These are phyloP conservation scores for Synergus gifuensis DNA, from an alignment of 2,888 invertebrate species.

Conservation along the genomic window DNA sequence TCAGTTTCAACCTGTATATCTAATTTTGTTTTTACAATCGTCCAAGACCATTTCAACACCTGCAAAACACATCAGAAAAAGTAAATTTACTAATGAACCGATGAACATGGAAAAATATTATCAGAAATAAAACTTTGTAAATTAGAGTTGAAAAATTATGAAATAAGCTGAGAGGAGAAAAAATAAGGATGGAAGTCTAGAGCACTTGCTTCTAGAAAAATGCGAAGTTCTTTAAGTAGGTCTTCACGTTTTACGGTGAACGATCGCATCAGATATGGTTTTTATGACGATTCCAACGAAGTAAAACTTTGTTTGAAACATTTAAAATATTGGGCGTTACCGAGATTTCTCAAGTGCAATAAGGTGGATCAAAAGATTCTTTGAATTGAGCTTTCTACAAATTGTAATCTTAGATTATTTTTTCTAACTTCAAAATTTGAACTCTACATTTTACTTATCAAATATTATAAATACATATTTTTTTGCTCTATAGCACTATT, in stretches of 20 bases:
- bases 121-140: not conserved
- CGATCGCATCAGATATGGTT: conserved; percentile 4
- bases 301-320: not conserved
- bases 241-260: conserved; percentile 3
- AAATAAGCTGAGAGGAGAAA: not conserved
- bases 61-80: not conserved
- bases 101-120: not conserved
- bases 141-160: not conserved
- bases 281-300: not conserved
- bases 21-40: not conserved
- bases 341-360: not conserved
- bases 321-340: not conserved
- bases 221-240: not conserved
- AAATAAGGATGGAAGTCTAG: not conserved
- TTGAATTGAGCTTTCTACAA: not conserved
- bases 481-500: no score
- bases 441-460: not conserved
- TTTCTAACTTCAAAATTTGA: no score
- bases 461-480: not conserved
- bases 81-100: not conserved
- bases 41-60: not conserved
- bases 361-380: not conserved
- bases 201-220: not conserved
- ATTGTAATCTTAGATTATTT: not conserved
- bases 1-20: not conserved